Evolutionary conservation across 2,113 vertebrate genomes (phyloP), one percentile per base, ranked within the genome.

Genomic region (Poeciliopsis retropinna): DNA sequence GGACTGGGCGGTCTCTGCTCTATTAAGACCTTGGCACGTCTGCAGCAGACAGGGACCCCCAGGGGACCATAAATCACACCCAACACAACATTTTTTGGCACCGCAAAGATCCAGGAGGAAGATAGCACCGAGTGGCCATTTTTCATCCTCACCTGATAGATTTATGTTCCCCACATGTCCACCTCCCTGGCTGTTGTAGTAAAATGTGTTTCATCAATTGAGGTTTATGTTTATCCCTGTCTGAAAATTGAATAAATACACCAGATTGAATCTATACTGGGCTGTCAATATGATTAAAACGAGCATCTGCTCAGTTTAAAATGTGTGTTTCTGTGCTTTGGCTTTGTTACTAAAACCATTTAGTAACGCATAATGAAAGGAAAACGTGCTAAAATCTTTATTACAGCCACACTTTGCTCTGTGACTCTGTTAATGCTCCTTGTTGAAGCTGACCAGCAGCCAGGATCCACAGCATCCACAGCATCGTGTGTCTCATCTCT

Each of bases 381-480:
- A 19, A 5, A 19, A 47, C 15, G 0, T 19, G 6, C 5, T 47
- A 6, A 47, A 47, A 47, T 47, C 15, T 47, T 47, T 57, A n/a
- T 9, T 10, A 57, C 51, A n/a, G 9, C 19, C 22, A n/a, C 25
- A n/a, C 17, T n/a, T 57, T 25, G 51, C 51, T 57, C 25, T 57
- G 8, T 57, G 37, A 27, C 54, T 75, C 73, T 76, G 80, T 31
- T 69, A 73, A 85, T 30, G 54, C 75, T 79, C 70, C 69, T 79
- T 10, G 9, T 57, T 82, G 3, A n/a, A 47, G 62, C 68, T 73
- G 74, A 81, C 67, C 75, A 57, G 67, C 69, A 79, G 85, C 71
- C 64, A 3, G 89, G 91, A 90, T 80, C 89, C 85, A 88, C 83
- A 75, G 89, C 89, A 91, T 90, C 91, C 75, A 61, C 64, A 22